Evolutionary conservation across 2,797 vertebrate genomes (phyloP).

Genomic region (Pogonophryne albipinna): DNA sequence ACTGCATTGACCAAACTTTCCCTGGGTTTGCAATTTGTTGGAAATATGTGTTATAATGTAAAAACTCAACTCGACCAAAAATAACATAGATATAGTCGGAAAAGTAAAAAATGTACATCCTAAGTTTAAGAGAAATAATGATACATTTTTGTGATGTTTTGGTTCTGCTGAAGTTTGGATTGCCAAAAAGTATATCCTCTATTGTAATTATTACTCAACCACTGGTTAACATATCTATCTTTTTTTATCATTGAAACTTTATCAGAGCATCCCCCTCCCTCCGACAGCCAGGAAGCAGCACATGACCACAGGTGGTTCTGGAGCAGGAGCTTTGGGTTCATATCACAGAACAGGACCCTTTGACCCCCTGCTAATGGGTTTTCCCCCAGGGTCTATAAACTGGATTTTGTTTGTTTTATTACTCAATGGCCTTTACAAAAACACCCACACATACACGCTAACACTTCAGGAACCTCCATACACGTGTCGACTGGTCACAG

Average conservation of each 20-base stretch:
- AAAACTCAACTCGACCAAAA: no score
- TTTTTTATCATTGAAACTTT: no score
- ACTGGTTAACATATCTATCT: neutral
- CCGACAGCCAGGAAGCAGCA: neutral
- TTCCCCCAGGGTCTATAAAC: neutral
- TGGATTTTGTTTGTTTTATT: no score
- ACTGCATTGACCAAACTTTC: no score
- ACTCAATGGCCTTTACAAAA: neutral
- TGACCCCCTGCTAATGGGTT: no score
- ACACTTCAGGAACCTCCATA: neutral
- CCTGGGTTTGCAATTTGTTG: no score
- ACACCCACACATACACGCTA: neutral
- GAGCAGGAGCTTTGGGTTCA: constrained; percentile 12
- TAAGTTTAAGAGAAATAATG: neutral
- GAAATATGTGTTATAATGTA: no score
- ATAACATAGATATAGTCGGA: no score
- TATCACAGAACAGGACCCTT: constrained; percentile 8
- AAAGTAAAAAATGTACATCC: no score
- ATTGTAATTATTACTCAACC: neutral
- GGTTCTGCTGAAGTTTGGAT: neutral
- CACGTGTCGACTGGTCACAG: neutral
- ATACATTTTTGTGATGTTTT: no score
- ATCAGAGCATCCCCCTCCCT: neutral
- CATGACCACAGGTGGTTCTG: constrained; percentile 4
- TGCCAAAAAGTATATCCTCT: neutral